Base-by-base conservation (phyloP, 2,113 vertebrate species). In the Chauna torquata region DNA sequence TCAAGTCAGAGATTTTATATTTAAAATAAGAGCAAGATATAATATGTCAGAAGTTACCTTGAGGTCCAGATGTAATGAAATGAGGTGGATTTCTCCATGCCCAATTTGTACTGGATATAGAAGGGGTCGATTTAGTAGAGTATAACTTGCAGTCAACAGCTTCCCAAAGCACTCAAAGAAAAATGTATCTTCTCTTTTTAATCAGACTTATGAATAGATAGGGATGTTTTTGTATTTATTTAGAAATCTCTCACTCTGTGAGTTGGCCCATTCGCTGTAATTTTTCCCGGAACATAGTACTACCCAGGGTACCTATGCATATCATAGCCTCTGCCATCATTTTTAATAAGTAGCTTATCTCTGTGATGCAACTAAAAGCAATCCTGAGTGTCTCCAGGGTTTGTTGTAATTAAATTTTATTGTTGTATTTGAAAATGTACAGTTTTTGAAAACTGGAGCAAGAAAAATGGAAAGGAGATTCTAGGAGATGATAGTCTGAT, bases 271-370 rank as follows among this genome's bases (percentile, higher is more conserved):
- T 90, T 84, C 64, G 62, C 36, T 61, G 52, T 82, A 36, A 86
- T 90, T 91, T 93, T 92, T 94, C 61, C 69, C 92, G 91, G 65
- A 96, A 75, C 83, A 20, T 42, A 69, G 65, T 49, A 25, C 76
- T 93, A 19, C 52, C 38, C 55, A 68, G 79, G 36, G 42, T 93
- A 83, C 87, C 78, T 96, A 74, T 88, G 92, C 71, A 90, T 92
- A 95, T 96, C 90, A 78, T 50, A 78, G 77, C 34, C 34, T 90
- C 64, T 88, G 59, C 88, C 40, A 36, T 94, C 23, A 65, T 90
- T 97, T 96, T 95, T 96, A 94, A 94, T 96, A 96, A 96, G 90
- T 52, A 71, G 59, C 88, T 96, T 96, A 96, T 94, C 94, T 94
- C 82, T 94, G 69, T 84, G 80, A 75, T 95, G 80, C 69, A 94